Base-by-base conservation (phyloP, 2,888 invertebrate genomes). In the Leucophenga maculata region DNA sequence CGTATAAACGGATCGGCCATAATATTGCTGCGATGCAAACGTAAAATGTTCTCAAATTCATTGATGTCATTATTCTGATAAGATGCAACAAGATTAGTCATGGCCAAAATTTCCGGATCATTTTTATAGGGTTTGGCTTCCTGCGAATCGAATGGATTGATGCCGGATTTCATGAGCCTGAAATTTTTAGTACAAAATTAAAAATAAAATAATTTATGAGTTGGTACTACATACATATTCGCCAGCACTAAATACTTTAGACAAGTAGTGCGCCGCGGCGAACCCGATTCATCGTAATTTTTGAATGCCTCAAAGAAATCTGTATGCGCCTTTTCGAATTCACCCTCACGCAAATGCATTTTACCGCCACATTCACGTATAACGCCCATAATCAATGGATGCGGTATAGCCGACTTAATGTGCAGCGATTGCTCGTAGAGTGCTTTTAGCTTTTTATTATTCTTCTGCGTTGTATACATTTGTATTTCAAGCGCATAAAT, bases 271-370 rank as follows among this genome's bases (percentile, higher is more conserved):
- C 99, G 91, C 81, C 99, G 91, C 16, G 97, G 97, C 82, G 97
- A 97, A 48, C 99, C 99, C 14, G 98, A 98, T 89, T 99, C 99
- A 90, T 99, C 99, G 86, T 99, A 99, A 88, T 99, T 99, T 90
- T 99, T 98, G 88, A 99, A 99, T 2, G 99, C 98, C 89, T 99
- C 99, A 89, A 99, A 99, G 89, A 99, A 99, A 88, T 99, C 99
- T 9, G 98, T 99, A 89, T 99, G 99, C 1, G 99, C 99, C 87
- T 97, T 96, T 87, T 98, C 98, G 88, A 98, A 99, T 89, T 99
- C 98, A 4, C 97, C 98, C 90, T 99, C 99, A 22, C 99, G 92
- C 59, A 99, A 90, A 89, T 99, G 99, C 99, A 99, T 99, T 89
- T 99, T 99, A 0, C 99, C 99, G 6, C 99, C 99, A 89, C 99